These are phyloP conservation scores for Tetramorium simillimum DNA, from an alignment of 1,140 invertebrate genomes.

Conservation along the genomic window DNA sequence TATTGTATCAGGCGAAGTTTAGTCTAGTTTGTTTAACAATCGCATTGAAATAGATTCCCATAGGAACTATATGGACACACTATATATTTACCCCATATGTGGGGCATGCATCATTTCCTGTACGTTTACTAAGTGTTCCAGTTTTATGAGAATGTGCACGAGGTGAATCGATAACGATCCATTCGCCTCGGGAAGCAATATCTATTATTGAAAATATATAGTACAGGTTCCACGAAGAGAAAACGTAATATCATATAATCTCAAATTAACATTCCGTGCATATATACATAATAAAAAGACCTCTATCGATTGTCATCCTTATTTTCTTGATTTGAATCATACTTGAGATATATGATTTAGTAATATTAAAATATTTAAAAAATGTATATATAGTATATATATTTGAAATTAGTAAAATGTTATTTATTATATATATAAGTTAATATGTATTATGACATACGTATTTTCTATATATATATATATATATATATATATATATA, in stretches of 20 bases:
- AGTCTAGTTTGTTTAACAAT: neutral
- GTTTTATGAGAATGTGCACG: constrained; percentile 38
- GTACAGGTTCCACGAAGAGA: neutral
- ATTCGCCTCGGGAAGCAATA: constrained; percentile 9
- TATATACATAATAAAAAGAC: constrained; percentile 12
- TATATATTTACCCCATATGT: constrained; percentile 13
- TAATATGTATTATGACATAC: neutral
- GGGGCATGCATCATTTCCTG: constrained; percentile 22
- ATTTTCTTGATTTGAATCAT: constrained; percentile 3
- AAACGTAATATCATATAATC: neutral
- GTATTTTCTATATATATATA: constrained; percentile 17
- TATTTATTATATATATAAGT: constrained; percentile 40
- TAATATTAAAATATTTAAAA: neutral
- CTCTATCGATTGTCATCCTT: constrained; percentile 1
- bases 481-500: constrained; percentile 45
- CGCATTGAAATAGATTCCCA: neutral
- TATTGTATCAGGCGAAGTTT: neutral
- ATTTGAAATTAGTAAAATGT: constrained; percentile 38
- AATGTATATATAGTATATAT: neutral
- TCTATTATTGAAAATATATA: constrained; percentile 37
- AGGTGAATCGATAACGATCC: constrained; percentile 34
- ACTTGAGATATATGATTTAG: constrained; percentile 32
- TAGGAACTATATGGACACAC: constrained; percentile 14
- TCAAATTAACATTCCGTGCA: constrained; percentile 39
- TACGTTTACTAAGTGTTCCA: constrained; percentile 70